A percentile compares a stretch with the other conserved stretches of the same genome.
Evolutionary conservation across 1,140 invertebrate genomes (phyloP).

Genomic region (Brachionus rotundiformis): DNA sequence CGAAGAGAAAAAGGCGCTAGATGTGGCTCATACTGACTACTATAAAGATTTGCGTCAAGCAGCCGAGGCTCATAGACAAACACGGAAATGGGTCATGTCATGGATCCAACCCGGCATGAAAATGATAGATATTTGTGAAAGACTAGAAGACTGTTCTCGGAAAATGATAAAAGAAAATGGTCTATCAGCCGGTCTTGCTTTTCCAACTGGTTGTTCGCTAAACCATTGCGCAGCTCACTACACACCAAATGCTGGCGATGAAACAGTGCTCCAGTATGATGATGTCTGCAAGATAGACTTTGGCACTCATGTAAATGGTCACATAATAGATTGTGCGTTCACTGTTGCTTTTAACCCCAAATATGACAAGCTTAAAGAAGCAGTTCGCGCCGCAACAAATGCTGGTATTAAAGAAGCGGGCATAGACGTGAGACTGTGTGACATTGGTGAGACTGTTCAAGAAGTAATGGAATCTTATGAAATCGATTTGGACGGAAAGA

Average conservation of each 20-base stretch:
- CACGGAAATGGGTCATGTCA: slow-evolving; percentile 81
- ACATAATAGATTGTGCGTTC: slow-evolving; percentile 98
- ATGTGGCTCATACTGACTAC: slow-evolving; percentile 71
- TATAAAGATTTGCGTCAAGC: slow-evolving; percentile 92
- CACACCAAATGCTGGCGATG: slow-evolving; percentile 96
- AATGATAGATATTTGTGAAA: slow-evolving; percentile 97
- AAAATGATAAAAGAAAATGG: slow-evolving; percentile 91
- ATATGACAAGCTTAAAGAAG: slow-evolving; percentile 90
- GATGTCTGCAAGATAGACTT: slow-evolving; percentile 99
- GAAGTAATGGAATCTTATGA: slow-evolving; percentile 99
- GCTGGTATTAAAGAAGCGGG: slow-evolving; percentile 91
- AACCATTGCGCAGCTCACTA: slow-evolving; percentile 99
- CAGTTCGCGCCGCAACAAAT: slow-evolving; percentile 94
- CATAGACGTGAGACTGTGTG: slow-evolving; percentile 94
- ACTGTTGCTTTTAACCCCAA: slow-evolving; percentile 94
- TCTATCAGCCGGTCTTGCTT: slow-evolving; percentile 90
- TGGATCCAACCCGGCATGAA: slow-evolving; percentile 97
- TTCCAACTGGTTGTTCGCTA: slow-evolving; percentile 96
- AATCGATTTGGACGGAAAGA: slow-evolving; percentile 94
- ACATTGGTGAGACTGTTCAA: slow-evolving; percentile 94
- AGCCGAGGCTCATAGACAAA: slow-evolving; percentile 95
- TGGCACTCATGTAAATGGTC: slow-evolving; percentile 96
- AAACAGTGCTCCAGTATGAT: slow-evolving; percentile 87
- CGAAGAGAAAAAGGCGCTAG: slow-evolving; percentile 80
- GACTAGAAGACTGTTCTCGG: slow-evolving; percentile 85